These are phyloP conservation scores for Chlorospingus semifuscus DNA, from an alignment of 2,797 vertebrate genomes.

Conservation along the genomic window DNA sequence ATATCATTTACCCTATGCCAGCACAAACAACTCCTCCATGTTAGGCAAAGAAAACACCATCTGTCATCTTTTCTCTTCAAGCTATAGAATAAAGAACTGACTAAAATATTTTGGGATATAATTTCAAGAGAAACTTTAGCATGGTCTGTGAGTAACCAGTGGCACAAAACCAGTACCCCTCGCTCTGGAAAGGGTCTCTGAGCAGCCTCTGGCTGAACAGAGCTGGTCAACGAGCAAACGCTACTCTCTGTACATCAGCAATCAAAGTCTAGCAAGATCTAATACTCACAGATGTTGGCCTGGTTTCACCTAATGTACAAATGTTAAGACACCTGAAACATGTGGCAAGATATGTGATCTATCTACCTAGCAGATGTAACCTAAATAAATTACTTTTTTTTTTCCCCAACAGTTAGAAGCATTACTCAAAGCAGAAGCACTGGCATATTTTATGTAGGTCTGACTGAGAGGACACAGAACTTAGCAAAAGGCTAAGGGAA, in stretches of 20 bases:
- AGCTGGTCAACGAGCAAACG: background rate
- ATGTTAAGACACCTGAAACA: background rate
- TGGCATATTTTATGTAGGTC: background rate
- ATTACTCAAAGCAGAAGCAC: background rate
- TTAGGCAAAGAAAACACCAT: slow-evolving; percentile 37
- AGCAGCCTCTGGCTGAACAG: background rate
- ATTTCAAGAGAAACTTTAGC: background rate
- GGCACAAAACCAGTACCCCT: background rate
- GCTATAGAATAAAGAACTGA: background rate
- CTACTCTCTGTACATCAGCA: background rate
- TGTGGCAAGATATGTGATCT: background rate
- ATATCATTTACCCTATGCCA: slow-evolving; percentile 13
- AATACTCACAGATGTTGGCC: background rate
- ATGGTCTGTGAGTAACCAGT: background rate
- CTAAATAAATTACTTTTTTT: background rate
- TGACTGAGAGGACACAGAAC: background rate
- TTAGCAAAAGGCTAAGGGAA: background rate
- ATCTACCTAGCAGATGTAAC: background rate
- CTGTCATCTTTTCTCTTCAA: slow-evolving; percentile 12
- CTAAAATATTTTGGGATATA: background rate
- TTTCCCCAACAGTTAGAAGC: accelerated
- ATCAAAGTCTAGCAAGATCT: background rate
- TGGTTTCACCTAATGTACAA: background rate
- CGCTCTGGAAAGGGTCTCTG: background rate
- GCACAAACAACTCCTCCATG: slow-evolving; percentile 30